Base-by-base conservation (phyloP, 64 coral and sea anemone genomes). In the Actinia equina region DNA sequence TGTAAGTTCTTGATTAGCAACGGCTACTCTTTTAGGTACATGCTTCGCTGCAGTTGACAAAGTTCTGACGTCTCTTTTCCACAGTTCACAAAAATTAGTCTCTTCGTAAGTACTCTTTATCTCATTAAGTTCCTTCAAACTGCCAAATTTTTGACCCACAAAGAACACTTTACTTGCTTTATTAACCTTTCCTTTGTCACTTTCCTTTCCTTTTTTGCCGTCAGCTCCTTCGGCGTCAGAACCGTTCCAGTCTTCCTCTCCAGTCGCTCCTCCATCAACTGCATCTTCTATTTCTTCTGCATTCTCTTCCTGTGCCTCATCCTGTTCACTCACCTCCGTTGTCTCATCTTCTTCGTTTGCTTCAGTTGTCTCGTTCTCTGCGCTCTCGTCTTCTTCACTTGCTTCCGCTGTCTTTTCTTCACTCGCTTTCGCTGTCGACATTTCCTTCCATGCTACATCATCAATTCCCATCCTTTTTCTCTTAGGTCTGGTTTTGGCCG, bases 31-130 rank as follows among this genome's bases (percentile, higher is more conserved):
- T 71, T 79, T 93, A 6, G 91, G 86, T 27, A 88, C 86, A 14
- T 57, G 62, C 43, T 93, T 93, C 86, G 80, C 22, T 17, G 91
- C 91, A 57, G 91, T 5, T 16, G 62, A 60, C 46, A 93, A 60
- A 84, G 80, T 42, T 51, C 86, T 57, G 5, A 79, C 52, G 71
- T 88, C 92, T 89, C 85, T 86, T 71, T 93, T 93, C 74, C 71
- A 86, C 22, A 93, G 57, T 78, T 93, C 87, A 71, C 83, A 89
- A 70, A 89, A 93, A 82, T 86, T 86, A n/a, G 44, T 37, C 17
- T 86, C 92, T 83, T 93, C 59, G 76, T 85, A 93, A 57, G 60
- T 17, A 45, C 80, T 88, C 85, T 71, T 91, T 22, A 82, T 52
- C 70, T 44, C 64, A 27, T 86, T 82, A 45, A 93, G 58, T 46